Base-by-base conservation (phyloP, 2,113 vertebrate genomes). In the Nycticorax nycticorax region DNA sequence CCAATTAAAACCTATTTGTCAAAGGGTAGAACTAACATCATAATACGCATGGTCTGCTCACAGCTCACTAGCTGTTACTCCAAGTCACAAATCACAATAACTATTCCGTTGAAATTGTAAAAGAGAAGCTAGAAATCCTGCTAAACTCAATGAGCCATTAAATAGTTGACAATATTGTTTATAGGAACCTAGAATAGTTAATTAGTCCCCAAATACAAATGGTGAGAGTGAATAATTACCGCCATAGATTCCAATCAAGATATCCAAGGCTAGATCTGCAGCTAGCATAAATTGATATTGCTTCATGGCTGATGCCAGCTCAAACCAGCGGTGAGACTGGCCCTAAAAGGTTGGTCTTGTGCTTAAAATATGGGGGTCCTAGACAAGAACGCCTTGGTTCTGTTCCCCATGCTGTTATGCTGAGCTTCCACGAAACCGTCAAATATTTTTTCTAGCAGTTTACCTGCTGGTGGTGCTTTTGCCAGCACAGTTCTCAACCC, bases 141-240 rank as follows among this genome's bases (percentile, higher is more conserved):
- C 96, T 84, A 86, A 91, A 96, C 78, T 59, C 96, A 97, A 96
- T 96, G 96, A 97, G 95, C 96, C 92, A 56, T 97, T 96, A 97
- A 97, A 97, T 82, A 93, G 90, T 92, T 94, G 97, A 97, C 94
- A 97, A 95, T 96, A 97, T 96, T 94, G 94, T 97, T 97, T 96
- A 97, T 85, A 72, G 95, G 91, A 96, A 95, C 81, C 78, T 88
- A 52, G 93, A 95, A 96, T 69, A 93, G 91, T 92, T 97, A 97
- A 97, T 97, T 96, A 97, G 94, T 82, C 86, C 84, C 90, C 26
- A 88, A 96, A 96, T 88, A 92, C 55, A 80, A 95, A 82, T 67
- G 93, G 93, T 37, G 92, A 95, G 82, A 5, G 3, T 91, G 96
- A 92, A 79, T 93, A 93, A 93, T 96, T 79, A 50, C 73, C 43